These are phyloP conservation scores for Agraylea sexmaculata DNA, from an alignment of 1,140 invertebrate species.

Conservation along the genomic window DNA sequence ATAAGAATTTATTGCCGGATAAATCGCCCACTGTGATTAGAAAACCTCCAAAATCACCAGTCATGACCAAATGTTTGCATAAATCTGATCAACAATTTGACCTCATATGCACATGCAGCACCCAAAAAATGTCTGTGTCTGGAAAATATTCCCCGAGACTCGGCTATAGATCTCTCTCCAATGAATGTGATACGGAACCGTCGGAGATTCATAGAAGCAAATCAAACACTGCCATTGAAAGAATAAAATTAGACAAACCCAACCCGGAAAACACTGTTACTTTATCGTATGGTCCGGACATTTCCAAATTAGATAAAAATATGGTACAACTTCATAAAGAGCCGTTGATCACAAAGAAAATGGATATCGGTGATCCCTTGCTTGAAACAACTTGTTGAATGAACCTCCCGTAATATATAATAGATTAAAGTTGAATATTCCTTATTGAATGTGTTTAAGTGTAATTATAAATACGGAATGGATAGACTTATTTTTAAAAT, in stretches of 20 bases:
- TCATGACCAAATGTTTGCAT: conserved; percentile 11
- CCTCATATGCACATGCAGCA: conserved; percentile 15
- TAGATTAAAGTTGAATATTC: too few relatives aligned
- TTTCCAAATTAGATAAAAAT: conserved; percentile 3
- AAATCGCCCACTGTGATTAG: conserved; percentile 13
- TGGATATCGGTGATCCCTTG: conserved; percentile 16
- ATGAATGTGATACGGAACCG: conserved; percentile 8
- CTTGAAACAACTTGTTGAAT: conserved; percentile 22
- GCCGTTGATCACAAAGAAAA: conserved; percentile 3
- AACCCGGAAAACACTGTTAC: not conserved
- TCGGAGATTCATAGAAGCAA: too few relatives aligned
- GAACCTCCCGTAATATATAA: too few relatives aligned
- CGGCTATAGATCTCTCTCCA: conserved; percentile 11
- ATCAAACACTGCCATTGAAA: too few relatives aligned
- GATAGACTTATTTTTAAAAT: too few relatives aligned
- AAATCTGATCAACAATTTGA: conserved; percentile 11
- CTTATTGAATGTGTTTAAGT: too few relatives aligned
- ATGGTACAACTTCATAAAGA: conserved; percentile 10
- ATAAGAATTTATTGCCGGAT: conserved; percentile 8
- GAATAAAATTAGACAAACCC: too few relatives aligned
- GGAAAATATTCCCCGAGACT: conserved; percentile 12
- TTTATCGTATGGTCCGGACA: not conserved
- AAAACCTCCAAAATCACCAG: conserved; percentile 7
- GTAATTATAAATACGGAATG: too few relatives aligned
- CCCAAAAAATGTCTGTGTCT: conserved; percentile 9